These are phyloP conservation scores for Habrosyne pyritoides DNA, from an alignment of 2,888 invertebrate genomes.

Conservation along the genomic window DNA sequence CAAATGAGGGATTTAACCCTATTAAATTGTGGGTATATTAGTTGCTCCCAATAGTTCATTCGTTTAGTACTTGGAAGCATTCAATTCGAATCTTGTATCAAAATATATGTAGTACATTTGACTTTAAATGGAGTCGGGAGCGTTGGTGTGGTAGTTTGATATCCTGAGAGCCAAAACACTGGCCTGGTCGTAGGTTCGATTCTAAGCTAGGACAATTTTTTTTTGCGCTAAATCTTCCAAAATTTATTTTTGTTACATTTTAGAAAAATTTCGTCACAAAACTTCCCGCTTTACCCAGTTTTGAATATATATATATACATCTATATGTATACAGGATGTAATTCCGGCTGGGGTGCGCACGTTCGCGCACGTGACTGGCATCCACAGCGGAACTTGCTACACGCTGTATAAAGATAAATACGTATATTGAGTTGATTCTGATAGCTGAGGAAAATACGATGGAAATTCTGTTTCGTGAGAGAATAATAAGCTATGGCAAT, in stretches of 20 bases:
- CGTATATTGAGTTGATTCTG: background rate
- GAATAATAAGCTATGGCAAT: too few relatives aligned
- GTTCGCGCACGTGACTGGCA: slow-evolving; percentile 41
- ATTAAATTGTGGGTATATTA: slow-evolving; percentile 31
- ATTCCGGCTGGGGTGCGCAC: slow-evolving; percentile 37
- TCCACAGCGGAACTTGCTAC: slow-evolving; percentile 16
- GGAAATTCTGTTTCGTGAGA: background rate
- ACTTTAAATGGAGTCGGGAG: too few relatives aligned
- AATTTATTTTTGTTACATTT: background rate
- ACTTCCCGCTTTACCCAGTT: background rate
- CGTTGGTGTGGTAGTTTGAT: too few relatives aligned
- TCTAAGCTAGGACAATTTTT: too few relatives aligned
- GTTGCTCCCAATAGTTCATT: background rate
- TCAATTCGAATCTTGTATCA: background rate
- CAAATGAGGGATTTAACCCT: slow-evolving; percentile 60
- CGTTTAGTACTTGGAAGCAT: background rate
- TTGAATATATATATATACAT: background rate
- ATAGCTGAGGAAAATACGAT: background rate
- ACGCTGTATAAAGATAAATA: slow-evolving; percentile 9
- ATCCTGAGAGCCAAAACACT: too few relatives aligned
- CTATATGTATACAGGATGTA: slow-evolving; percentile 11
- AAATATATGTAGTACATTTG: background rate
- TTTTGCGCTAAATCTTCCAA: too few relatives aligned
- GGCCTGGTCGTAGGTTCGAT: too few relatives aligned
- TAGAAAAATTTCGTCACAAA: background rate